Evolutionary conservation across 2,888 invertebrate species (phyloP), one percentile per base, ranked within the genome.

Genomic region (Myathropa florea): DNA sequence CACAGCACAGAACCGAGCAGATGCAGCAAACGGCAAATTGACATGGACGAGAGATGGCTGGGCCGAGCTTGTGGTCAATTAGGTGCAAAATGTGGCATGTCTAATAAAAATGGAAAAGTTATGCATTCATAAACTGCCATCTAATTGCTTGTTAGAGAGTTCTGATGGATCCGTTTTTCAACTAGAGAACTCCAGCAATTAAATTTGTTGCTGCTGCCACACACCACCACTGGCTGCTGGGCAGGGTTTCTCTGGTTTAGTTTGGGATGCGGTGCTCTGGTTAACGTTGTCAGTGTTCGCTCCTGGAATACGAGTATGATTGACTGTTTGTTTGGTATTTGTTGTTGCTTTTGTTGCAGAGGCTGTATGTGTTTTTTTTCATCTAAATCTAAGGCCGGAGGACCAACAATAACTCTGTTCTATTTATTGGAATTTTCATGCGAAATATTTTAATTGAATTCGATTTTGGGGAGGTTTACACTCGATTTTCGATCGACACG

Each of bases 131-230:
- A 89, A 89, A 89, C 89, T 89, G 88, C 89, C 89, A 84, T 86
- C 89, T 89, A 89, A 89, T 89, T 89, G 89, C 89, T 89, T 89
- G 89, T 89, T 89, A 89, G 89, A 89, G 88, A 88, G 88, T 88
- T 89, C 81, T 86, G 88, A 88, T 85, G 85, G 82, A 85, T 85
- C 85, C 85, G 85, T 83, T 88, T 83, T 88, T 87, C 88, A 84
- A 88, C 82, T 88, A 71, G 83, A 86, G 75, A 83, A 83, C 71
- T 83, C 75, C 60, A 79, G 83, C 79, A 87, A 87, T 85, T 85
- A 85, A 85, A 81, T 85, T 85, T 85, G 77, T 68, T 85, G 81
- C 71, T 72, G 46, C 70, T 64, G 53, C 18, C 18, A 18, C 53
- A 24, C 53, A 30, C 68, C 28, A 68, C 68, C 28, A 33, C 18